Percentiles rank a stretch among this genome's conserved stretches.
Conservation (phyloP, 2,113 vertebrate genomes). For the Nothobranchius kuhntae region DNA sequence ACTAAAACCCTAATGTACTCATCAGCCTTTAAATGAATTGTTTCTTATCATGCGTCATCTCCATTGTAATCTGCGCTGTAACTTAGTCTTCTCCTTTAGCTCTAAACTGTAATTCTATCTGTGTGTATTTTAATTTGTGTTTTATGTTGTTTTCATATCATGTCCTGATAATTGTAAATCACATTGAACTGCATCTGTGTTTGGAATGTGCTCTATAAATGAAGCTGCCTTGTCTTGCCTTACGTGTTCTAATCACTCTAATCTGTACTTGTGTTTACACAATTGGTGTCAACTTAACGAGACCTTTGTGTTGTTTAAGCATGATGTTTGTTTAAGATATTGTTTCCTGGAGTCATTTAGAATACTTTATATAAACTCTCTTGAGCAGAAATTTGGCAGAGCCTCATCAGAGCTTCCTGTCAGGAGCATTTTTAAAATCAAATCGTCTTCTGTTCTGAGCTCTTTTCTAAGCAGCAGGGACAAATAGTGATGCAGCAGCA, state of each 20-base stretch:
- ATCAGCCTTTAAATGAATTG: no score
- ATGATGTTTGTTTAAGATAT: constrained; percentile 32
- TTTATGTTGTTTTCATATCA: no score
- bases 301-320: constrained; percentile 8
- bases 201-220: no score
- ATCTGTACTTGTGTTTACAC: background rate
- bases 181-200: no score
- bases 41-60: no score
- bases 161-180: no score
- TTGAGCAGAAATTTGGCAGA: constrained; percentile 6
- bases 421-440: constrained; percentile 53
- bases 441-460: constrained; percentile 50
- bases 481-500: constrained; percentile 1
- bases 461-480: constrained; percentile 1
- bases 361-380: constrained; percentile 36
- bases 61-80: no score
- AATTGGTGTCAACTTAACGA: constrained; percentile 20
- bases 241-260: background rate
- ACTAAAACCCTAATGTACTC: no score
- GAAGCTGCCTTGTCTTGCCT: background rate
- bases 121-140: no score
- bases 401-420: constrained; percentile 58
- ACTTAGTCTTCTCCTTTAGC: no score
- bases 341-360: constrained; percentile 52
- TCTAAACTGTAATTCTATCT: no score